Base-by-base conservation (phyloP, 2,797 vertebrate species). In the Diplodus puntazzo region DNA sequence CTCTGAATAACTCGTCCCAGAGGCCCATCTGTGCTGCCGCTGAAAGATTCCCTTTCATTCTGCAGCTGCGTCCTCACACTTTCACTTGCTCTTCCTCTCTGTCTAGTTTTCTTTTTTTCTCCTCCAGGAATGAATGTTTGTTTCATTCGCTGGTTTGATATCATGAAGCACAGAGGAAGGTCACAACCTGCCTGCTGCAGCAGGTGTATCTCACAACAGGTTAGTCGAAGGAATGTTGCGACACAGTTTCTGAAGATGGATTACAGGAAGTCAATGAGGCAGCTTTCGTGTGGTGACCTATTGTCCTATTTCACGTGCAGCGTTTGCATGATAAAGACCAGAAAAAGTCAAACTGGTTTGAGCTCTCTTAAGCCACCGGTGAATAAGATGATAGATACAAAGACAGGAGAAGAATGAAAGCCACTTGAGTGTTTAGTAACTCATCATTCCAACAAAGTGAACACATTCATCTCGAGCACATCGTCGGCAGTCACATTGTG, bases 311-410 rank as follows among this genome's bases (percentile, higher is more conserved):
- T 76, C 79, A 64, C n/a, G 3, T 77, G 84, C n/a, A 52, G 20
- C 54, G n/a, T 76, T 69, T 46, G 67, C 80, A 73, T 75, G 48
- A 76, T 79, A 87, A 84, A 73, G 78, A 59, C 55, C 82, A 70
- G 71, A 16, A 77, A 93, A 88, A 75, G 92, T 78, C 85, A 84
- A 87, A 93, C 87, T 77, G 87, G 90, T 91, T 81, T 79, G 75
- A 89, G 87, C 79, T 82, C 70, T 77, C 50, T 81, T 91, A 64
- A 92, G 87, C 81, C 60, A 49, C 70, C 16, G 6, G 1, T 81
- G 77, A 90, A 85, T 69, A 86, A 85, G 53, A 21, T 17, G 72
- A 83, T 39, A 66, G 72, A 75, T 49, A 48, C 59, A 58, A 12
- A 77, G 67, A 80, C 52, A 58, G 4, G 2, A 60, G 54, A 85